Percentiles rank a stretch among this genome's conserved stretches.
phyloP scores from a whole-genome alignment of 2,797 vertebrate species.

The Limosa lapponica region DNA sequence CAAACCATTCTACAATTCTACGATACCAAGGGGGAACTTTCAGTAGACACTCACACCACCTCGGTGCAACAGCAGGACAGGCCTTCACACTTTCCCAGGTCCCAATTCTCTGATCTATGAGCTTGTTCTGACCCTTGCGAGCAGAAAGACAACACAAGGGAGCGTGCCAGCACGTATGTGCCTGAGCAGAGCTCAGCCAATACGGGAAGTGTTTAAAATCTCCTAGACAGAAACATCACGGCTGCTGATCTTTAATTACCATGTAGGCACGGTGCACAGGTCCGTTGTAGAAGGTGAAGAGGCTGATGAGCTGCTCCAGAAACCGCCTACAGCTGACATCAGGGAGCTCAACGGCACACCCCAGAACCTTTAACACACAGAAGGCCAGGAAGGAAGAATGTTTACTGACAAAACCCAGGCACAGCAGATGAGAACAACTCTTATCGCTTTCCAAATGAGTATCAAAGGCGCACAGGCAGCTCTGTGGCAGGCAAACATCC shows the following conservation, averaged over 20 bases:
- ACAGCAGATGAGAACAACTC: not conserved
- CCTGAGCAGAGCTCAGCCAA: not conserved
- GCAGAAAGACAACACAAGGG: not conserved
- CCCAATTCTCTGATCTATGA: rapidly evolving
- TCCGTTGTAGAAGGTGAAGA: conserved; percentile 92
- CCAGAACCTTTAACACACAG: conserved; percentile 81
- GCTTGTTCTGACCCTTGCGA: not conserved
- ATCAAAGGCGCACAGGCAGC: not conserved
- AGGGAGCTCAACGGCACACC: conserved; percentile 86
- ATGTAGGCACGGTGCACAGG: conserved; percentile 82
- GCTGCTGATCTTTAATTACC: conserved; percentile 72
- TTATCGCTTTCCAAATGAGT: not conserved
- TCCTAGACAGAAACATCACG: not conserved
- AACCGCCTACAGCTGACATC: conserved; percentile 84
- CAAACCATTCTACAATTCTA: no score
- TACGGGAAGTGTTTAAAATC: rapidly evolving
- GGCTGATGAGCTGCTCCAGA: conserved; percentile 87
- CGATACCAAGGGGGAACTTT: not conserved
- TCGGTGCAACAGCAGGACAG: rapidly evolving
- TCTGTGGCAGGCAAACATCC: not conserved
- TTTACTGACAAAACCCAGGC: not conserved
- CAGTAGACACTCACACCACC: not conserved
- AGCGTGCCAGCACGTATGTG: rapidly evolving
- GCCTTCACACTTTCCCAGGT: not conserved
- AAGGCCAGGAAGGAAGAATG: rapidly evolving